Percentiles rank a stretch among this genome's conserved stretches.
phyloP scores from a whole-genome alignment of 2,113 vertebrate species.

The Pontoporia blainvillei region DNA sequence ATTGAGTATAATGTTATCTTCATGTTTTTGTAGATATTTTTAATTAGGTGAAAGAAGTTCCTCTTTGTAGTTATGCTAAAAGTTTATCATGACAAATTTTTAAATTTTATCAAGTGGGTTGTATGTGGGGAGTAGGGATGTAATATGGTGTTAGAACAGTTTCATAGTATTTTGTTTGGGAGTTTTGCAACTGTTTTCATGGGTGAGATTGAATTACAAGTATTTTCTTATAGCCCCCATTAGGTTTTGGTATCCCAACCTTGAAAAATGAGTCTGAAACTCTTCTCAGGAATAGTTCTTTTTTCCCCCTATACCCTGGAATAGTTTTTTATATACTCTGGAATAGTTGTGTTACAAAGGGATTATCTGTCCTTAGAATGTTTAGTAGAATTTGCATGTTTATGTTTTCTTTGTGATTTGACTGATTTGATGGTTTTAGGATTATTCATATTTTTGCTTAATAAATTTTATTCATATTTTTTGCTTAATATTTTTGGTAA shows the following conservation, averaged over 20 bases:
- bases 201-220: not conserved
- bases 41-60: not conserved
- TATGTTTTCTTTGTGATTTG: not conserved
- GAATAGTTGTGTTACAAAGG: not conserved
- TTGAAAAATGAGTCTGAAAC: conserved; percentile 14
- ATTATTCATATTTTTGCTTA: not conserved
- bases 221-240: not conserved
- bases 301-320: not conserved
- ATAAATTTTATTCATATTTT: not conserved
- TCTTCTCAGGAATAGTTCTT: not conserved
- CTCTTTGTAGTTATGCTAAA: not conserved
- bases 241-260: not conserved
- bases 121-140: not conserved
- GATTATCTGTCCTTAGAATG: not conserved
- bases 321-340: not conserved
- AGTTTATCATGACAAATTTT: not conserved
- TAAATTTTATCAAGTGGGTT: not conserved
- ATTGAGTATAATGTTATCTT: not conserved
- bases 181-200: not conserved
- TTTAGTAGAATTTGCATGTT: conserved; percentile 10
- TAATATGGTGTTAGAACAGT: not conserved
- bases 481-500: not conserved
- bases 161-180: not conserved
- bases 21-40: not conserved
- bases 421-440: not conserved